phyloP scores from a whole-genome alignment of 2,888 invertebrate species.

The Asteroscopus sphinx region DNA sequence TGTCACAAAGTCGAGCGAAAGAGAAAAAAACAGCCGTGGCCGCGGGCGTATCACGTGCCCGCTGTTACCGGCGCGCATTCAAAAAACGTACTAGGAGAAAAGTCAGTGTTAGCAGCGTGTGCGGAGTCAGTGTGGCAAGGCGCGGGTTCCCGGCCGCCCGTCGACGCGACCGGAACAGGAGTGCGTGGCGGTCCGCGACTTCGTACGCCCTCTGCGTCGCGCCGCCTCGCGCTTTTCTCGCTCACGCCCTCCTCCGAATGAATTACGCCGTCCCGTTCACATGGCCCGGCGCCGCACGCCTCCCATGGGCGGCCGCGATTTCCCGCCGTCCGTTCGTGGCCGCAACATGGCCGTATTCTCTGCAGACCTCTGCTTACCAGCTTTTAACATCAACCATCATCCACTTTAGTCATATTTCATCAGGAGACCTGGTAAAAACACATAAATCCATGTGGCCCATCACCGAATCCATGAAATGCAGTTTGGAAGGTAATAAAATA shows the following conservation, averaged over 20 bases:
- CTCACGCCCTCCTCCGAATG: constrained; percentile 68
- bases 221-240: constrained; percentile 88
- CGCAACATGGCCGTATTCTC: constrained; percentile 86
- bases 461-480: not conserved
- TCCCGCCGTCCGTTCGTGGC: constrained; percentile 83
- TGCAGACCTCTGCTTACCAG: constrained; percentile 74
- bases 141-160: constrained; percentile 88
- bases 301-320: constrained; percentile 89
- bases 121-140: constrained; percentile 84
- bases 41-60: constrained; percentile 86
- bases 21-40: constrained; percentile 84
- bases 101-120: constrained; percentile 78
- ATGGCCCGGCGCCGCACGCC: constrained; percentile 82
- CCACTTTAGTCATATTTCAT: constrained; percentile 30
- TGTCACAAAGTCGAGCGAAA: constrained; percentile 83
- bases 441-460: not conserved
- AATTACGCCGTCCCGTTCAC: constrained; percentile 76
- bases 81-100: constrained; percentile 84
- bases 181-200: constrained; percentile 86
- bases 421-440: not conserved
- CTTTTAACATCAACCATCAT: constrained; percentile 67
- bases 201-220: constrained; percentile 90
- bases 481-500: not conserved
- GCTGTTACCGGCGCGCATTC: constrained; percentile 87
- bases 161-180: constrained; percentile 89